A percentile compares a stretch with the other conserved stretches of the same genome.
Evolutionary conservation across 2,797 vertebrate genomes (phyloP).

Genomic region (Nothura maculosa): DNA sequence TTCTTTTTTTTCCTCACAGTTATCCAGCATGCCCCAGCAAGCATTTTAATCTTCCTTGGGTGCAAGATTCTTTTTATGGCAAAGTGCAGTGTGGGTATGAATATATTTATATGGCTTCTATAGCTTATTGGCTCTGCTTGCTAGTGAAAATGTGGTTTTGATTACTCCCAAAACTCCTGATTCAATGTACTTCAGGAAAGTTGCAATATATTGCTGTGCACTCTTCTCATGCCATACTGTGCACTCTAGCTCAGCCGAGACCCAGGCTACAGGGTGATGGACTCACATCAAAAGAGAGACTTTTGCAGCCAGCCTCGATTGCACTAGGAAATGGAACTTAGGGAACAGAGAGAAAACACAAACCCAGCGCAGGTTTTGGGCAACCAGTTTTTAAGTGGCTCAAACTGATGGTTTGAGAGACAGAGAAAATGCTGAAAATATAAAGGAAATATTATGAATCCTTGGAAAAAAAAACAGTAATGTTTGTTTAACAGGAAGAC

Average conservation of each 20-base stretch:
- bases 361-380: conserved; percentile 50
- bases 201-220: conserved; percentile 61
- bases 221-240: conserved; percentile 49
- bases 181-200: conserved; percentile 67
- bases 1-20: background rate
- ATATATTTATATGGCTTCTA: conserved; percentile 63
- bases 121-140: conserved; percentile 64
- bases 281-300: conserved; percentile 52
- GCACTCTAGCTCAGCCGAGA: conserved; percentile 42
- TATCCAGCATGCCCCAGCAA: background rate
- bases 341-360: conserved; percentile 58
- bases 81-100: conserved; percentile 9
- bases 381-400: conserved; percentile 29
- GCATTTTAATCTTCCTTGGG: conserved; percentile 20
- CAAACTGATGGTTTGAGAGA: conserved; percentile 15
- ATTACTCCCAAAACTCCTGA: conserved; percentile 76
- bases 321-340: conserved; percentile 52
- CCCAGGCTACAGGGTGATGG: conserved; percentile 22
- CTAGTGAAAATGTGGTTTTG: conserved; percentile 76
- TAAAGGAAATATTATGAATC: conserved; percentile 27
- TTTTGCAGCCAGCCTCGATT: conserved; percentile 36
- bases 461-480: conserved; percentile 23
- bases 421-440: conserved; percentile 34
- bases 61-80: conserved; percentile 55
- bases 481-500: conserved; percentile 29